phyloP scores from a whole-genome alignment of 2,113 vertebrate species.

The Rhineura floridana region DNA sequence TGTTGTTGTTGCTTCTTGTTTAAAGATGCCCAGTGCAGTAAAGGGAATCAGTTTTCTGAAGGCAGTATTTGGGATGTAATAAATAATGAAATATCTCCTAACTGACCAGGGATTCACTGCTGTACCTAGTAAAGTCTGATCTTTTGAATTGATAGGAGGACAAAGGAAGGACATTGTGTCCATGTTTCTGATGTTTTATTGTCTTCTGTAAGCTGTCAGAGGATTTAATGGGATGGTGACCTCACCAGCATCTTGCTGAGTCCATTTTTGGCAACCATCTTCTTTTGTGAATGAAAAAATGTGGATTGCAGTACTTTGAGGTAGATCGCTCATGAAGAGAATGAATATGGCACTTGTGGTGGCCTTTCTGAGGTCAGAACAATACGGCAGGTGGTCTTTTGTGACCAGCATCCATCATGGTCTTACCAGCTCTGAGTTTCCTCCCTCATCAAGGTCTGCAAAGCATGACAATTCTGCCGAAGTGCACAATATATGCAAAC shows the following conservation, averaged over 20 bases:
- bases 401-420: too few species aligned
- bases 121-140: neutral
- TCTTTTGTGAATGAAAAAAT: neutral
- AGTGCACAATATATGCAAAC: too few species aligned
- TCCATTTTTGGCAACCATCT: neutral
- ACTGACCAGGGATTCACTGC: neutral
- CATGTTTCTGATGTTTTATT: neutral
- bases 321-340: neutral
- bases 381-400: too few species aligned
- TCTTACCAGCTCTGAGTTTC: too few species aligned
- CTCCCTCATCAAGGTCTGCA: too few species aligned
- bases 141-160: neutral
- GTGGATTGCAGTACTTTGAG: too few species aligned
- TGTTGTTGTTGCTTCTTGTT: neutral
- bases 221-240: neutral
- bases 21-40: constrained; percentile 2
- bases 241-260: neutral
- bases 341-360: neutral
- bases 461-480: too few species aligned
- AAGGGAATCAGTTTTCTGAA: constrained; percentile 29
- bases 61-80: constrained; percentile 7
- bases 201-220: neutral
- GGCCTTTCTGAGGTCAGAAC: neutral
- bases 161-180: neutral
- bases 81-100: constrained; percentile 34